A percentile compares a stretch with the other conserved stretches of the same genome.
Evolutionary conservation across 1,140 invertebrate genomes (phyloP).

Genomic region (Orchesella cincta): DNA sequence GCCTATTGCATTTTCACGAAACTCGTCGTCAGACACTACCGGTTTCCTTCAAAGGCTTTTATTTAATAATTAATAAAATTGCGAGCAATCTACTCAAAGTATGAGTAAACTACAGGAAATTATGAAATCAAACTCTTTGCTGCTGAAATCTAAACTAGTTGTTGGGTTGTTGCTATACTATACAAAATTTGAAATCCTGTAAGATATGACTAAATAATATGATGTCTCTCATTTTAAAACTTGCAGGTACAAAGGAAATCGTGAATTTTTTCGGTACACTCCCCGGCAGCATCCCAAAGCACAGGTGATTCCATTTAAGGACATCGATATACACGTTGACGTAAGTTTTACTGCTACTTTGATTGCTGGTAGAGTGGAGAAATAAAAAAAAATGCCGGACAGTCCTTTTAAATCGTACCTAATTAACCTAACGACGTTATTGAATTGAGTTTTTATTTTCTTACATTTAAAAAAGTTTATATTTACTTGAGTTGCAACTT

Average conservation of each 20-base stretch:
- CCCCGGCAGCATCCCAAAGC: slow-evolving; percentile 60
- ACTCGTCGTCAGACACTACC: too few relatives aligned
- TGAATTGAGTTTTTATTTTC: background rate
- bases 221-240: too few relatives aligned
- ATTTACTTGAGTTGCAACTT: background rate
- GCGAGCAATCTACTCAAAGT: too few relatives aligned
- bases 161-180: too few relatives aligned
- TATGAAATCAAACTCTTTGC: too few relatives aligned
- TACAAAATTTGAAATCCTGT: too few relatives aligned
- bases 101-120: too few relatives aligned
- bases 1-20: too few relatives aligned
- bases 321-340: slow-evolving; percentile 54
- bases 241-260: slow-evolving; percentile 69
- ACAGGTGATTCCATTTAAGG: slow-evolving; percentile 61
- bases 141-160: too few relatives aligned
- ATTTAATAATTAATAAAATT: too few relatives aligned
- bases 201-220: too few relatives aligned
- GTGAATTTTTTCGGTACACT: slow-evolving; percentile 66
- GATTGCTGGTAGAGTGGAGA: background rate
- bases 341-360: background rate
- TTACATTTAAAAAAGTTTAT: background rate
- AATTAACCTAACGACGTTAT: background rate
- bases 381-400: background rate
- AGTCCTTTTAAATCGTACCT: background rate
- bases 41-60: too few relatives aligned